phyloP scores from a whole-genome alignment of 2,113 vertebrate genomes.

The Ariopsis seemanni region DNA sequence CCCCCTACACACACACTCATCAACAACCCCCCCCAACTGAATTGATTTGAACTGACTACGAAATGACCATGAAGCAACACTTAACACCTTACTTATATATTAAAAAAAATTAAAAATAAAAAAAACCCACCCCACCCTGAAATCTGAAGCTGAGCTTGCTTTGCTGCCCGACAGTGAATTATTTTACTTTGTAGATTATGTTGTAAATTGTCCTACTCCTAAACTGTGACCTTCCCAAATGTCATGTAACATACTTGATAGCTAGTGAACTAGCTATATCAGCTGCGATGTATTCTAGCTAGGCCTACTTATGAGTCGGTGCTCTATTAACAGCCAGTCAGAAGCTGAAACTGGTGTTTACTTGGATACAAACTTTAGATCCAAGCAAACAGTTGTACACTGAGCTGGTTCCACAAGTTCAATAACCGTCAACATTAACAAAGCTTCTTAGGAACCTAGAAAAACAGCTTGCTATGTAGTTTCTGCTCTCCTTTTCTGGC shows the following conservation, averaged over 20 bases:
- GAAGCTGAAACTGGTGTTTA: background rate
- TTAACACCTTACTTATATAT: background rate
- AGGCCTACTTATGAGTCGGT: background rate
- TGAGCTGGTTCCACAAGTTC: background rate
- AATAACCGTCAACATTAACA: background rate
- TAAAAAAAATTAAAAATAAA: too few species aligned
- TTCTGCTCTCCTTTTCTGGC: background rate
- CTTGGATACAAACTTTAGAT: background rate
- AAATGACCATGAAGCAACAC: background rate
- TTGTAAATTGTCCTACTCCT: background rate
- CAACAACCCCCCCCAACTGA: too few species aligned
- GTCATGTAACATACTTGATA: background rate
- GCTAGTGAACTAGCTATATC: background rate
- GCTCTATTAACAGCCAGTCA: background rate
- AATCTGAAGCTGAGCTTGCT: background rate
- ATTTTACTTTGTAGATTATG: background rate
- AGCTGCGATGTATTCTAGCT: background rate
- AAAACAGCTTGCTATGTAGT: background rate
- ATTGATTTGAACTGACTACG: too few species aligned
- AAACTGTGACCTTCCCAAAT: background rate
- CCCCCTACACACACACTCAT: too few species aligned
- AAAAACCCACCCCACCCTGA: too few species aligned
- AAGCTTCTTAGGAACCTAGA: background rate
- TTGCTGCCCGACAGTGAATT: background rate
- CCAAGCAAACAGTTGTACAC: background rate